phyloP scores from a whole-genome alignment of 2,888 invertebrate species.

The Blastobasis adustella region DNA sequence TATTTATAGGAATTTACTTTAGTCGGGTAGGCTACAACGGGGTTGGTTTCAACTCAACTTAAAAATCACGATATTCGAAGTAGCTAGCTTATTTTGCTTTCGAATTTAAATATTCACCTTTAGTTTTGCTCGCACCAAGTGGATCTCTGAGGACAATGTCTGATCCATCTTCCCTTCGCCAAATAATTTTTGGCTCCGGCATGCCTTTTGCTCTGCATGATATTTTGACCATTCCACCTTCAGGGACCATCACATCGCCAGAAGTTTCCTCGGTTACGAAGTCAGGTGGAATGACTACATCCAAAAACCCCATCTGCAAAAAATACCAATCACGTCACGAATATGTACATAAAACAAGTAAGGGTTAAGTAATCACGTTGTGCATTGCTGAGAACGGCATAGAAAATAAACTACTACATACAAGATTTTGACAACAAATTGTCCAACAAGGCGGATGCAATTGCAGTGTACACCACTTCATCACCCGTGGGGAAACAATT shows the following conservation, averaged over 20 bases:
- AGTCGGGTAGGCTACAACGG: neutral
- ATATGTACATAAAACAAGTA: no score
- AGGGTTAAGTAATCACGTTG: no score
- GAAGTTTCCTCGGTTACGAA: constrained; percentile 86
- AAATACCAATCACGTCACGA: no score
- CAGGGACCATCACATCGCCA: constrained; percentile 86
- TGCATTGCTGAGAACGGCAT: no score
- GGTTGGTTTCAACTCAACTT: no score
- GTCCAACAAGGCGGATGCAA: no score
- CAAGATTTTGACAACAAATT: no score
- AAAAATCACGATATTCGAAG: neutral
- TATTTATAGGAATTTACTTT: neutral
- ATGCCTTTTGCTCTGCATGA: constrained; percentile 81
- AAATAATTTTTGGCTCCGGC: constrained; percentile 82
- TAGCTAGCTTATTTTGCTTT: neutral
- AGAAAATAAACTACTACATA: no score
- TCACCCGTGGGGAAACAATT: no score
- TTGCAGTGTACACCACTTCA: no score
- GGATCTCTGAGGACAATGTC: constrained; percentile 83
- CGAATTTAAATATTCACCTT: constrained; percentile 48
- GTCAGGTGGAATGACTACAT: constrained; percentile 88
- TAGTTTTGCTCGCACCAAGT: constrained; percentile 71
- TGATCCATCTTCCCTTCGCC: constrained; percentile 85
- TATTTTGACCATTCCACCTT: constrained; percentile 79
- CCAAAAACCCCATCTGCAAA: constrained; percentile 81